Evolutionary conservation across 2,113 vertebrate genomes (phyloP).

Genomic region (Leuciscus idus): DNA sequence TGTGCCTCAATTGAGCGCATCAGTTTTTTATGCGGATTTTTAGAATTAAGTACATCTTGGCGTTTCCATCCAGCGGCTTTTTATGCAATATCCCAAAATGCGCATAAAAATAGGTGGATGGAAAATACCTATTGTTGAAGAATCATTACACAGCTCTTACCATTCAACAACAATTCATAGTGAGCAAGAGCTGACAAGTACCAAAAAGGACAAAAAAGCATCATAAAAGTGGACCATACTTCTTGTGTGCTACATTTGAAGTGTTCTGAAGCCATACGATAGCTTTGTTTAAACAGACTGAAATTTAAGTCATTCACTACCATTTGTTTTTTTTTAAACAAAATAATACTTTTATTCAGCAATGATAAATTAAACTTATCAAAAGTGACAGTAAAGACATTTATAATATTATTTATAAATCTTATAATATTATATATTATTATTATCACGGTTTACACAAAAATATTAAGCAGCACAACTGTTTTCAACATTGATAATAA

Average conservation of each 20-base stretch:
- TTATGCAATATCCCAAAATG: too few species aligned
- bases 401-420: not conserved
- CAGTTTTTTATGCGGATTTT: too few species aligned
- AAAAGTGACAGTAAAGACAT: not conserved
- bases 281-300: not conserved
- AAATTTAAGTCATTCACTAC: not conserved
- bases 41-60: too few species aligned
- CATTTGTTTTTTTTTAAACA: not conserved
- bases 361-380: not conserved
- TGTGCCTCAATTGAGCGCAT: too few species aligned
- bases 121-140: too few species aligned
- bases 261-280: not conserved
- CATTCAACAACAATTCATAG: too few species aligned
- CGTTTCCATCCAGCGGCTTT: too few species aligned
- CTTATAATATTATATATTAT: too few species aligned
- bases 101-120: too few species aligned
- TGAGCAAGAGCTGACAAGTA: not conserved
- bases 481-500: not conserved
- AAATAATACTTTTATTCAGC: not conserved
- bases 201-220: not conserved
- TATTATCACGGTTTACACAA: too few species aligned
- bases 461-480: too few species aligned
- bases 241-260: not conserved
- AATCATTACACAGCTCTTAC: too few species aligned
- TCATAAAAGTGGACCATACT: not conserved